These are phyloP conservation scores for Chelonoidis abingdonii DNA, from an alignment of 2,113 vertebrate genomes.

Conservation along the genomic window DNA sequence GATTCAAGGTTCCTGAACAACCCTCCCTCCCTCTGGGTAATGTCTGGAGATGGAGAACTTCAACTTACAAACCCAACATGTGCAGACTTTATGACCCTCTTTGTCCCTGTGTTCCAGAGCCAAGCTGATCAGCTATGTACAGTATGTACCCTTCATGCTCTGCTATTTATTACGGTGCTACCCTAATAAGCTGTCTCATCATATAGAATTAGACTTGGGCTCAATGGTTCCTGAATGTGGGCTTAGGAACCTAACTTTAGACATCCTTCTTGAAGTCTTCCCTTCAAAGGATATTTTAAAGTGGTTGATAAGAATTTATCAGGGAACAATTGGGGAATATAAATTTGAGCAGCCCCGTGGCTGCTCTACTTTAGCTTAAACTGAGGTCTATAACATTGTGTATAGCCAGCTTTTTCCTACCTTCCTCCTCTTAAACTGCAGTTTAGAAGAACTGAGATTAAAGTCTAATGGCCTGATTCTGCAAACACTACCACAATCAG, in stretches of 20 bases:
- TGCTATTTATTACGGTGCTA: neutral
- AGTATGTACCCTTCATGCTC: neutral
- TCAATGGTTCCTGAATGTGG: neutral
- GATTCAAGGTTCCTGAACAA: neutral
- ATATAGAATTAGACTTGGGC: neutral
- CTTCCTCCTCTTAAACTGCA: neutral
- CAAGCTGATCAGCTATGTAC: neutral
- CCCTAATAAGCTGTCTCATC: neutral
- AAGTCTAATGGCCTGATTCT: neutral
- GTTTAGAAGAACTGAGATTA: neutral
- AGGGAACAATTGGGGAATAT: neutral
- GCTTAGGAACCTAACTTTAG: neutral
- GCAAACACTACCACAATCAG: neutral
- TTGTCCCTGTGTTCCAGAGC: neutral
- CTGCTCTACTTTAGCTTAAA: neutral
- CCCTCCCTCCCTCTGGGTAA: rapidly evolving
- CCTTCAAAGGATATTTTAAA: neutral
- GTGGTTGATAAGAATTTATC: neutral
- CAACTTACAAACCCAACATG: neutral
- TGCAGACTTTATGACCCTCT: neutral
- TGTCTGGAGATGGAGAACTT: rapidly evolving
- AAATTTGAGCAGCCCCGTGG: neutral
- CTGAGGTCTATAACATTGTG: neutral
- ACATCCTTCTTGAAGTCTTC: neutral
- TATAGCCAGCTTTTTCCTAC: neutral